Evolutionary conservation across 2,797 vertebrate genomes (phyloP).

Genomic region (Echiichthys vipera): DNA sequence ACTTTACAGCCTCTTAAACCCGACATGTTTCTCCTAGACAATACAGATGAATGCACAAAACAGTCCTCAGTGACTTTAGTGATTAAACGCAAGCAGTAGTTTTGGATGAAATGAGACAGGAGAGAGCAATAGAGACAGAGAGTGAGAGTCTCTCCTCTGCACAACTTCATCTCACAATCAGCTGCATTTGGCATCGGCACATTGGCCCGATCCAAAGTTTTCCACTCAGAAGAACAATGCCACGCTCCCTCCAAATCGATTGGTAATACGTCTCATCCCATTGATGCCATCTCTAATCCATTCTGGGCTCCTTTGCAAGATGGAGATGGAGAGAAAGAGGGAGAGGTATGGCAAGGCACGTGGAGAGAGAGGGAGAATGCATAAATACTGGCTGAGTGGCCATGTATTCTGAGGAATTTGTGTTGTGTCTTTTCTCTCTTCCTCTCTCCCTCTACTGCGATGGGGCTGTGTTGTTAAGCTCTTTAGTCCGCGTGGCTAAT

Average conservation of each 20-base stretch:
- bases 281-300: slow-evolving; percentile 88
- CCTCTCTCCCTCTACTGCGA: slow-evolving; percentile 65
- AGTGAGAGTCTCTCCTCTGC: slow-evolving; percentile 44
- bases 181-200: slow-evolving; percentile 70
- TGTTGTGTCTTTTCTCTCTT: slow-evolving; percentile 68
- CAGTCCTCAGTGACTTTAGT: slow-evolving; percentile 73
- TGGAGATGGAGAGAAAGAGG: slow-evolving; percentile 68
- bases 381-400: slow-evolving; percentile 77
- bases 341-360: slow-evolving; percentile 58
- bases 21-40: slow-evolving; percentile 74
- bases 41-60: slow-evolving; percentile 70
- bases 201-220: slow-evolving; percentile 79
- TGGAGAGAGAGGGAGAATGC: slow-evolving; percentile 62
- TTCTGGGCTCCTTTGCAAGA: slow-evolving; percentile 81
- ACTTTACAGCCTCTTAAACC: slow-evolving; percentile 77
- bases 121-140: slow-evolving; percentile 40
- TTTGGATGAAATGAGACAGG: slow-evolving; percentile 65
- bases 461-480: slow-evolving; percentile 84
- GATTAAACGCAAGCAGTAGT: slow-evolving; percentile 76
- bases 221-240: slow-evolving; percentile 82
- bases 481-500: slow-evolving; percentile 88
- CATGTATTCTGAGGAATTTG: slow-evolving; percentile 82
- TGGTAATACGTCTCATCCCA: slow-evolving; percentile 87
- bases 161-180: slow-evolving; percentile 75
- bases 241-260: slow-evolving; percentile 82